Percentiles rank a stretch among this genome's conserved stretches.
phyloP scores from a whole-genome alignment of 2,113 vertebrate species.

The Laticauda colubrina region DNA sequence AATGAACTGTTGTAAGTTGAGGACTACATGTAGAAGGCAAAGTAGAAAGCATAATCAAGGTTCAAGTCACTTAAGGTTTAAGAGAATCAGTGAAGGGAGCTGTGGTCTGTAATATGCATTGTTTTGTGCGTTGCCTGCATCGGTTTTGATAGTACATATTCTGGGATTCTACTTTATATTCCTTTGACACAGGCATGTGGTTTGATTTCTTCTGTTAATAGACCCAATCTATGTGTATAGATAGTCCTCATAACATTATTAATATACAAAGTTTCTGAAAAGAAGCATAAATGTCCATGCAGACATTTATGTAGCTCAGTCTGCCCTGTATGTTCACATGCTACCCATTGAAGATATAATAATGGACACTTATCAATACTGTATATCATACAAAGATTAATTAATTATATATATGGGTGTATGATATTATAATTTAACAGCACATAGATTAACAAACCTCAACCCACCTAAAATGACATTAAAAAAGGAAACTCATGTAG shows the following conservation, averaged over 20 bases:
- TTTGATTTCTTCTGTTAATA: constrained; percentile 12
- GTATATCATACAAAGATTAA: constrained; percentile 53
- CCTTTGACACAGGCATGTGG: background rate
- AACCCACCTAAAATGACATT: constrained; percentile 43
- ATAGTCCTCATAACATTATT: constrained; percentile 28
- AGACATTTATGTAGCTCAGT: background rate
- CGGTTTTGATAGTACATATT: background rate
- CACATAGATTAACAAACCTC: constrained; percentile 23
- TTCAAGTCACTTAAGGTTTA: background rate
- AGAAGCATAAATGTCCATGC: background rate
- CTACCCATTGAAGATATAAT: constrained; percentile 57
- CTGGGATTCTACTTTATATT: constrained; percentile 14
- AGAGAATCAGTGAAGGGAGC: background rate
- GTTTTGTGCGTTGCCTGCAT: background rate
- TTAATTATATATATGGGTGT: constrained; percentile 50
- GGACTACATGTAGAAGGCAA: background rate
- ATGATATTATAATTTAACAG: constrained; percentile 24
- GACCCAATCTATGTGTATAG: constrained; percentile 11
- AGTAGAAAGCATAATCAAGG: background rate
- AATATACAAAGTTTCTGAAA: background rate
- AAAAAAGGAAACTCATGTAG: constrained; percentile 37
- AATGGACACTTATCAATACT: constrained; percentile 45
- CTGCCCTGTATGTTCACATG: constrained; percentile 44
- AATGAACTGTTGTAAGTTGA: background rate
- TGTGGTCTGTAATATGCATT: background rate